Base-by-base conservation (phyloP, 2,797 vertebrate genomes). In the Gymnothorax javanicus region DNA sequence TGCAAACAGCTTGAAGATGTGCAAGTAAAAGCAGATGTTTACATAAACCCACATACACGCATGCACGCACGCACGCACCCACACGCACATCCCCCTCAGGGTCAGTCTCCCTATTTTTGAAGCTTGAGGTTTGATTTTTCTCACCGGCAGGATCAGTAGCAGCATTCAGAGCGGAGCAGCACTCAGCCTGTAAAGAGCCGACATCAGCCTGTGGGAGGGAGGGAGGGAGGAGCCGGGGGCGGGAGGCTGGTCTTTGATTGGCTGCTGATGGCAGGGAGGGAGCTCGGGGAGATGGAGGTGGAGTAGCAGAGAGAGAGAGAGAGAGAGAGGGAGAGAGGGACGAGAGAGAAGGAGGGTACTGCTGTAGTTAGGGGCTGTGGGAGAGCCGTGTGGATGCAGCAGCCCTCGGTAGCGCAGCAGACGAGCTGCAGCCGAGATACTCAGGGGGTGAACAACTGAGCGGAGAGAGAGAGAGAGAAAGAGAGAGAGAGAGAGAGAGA, bases 351-450 rank as follows among this genome's bases (percentile, higher is more conserved):
- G 83, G 69, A 67, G 82, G 79, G 85, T 85, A 77, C 82, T 88
- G 93, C 90, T 94, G 91, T 94, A 94, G 93, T 91, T 91, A 88
- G 89, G 91, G 62, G 20, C 92, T 90, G 62, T 23, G 62, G 91
- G 94, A 92, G 93, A 94, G 94, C 94, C 94, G 93, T 87, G 92
- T 89, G 90, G 91, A 90, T 91, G 95, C 94, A 91, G 94, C 94
- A 94, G 94, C 93, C 84, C 93, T 90, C 90, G 90, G 92, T 94
- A 94, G 92, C 92, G 90, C 90, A 33, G 89, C 90, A 87, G 82
- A 90, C 87, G 91, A 91, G 89, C 89, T 82, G 91, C 91, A 82
- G 58, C 54, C 1, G 15, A 56, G 50, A 54, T 11, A 77, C 12
- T 50, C 20, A 88, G 90, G 91, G 89, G 89, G 90, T 89, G 87